A percentile compares a stretch with the other conserved stretches of the same genome.
Evolutionary conservation across 2,888 invertebrate species (phyloP).

Genomic region (Terebella lapidaria): DNA sequence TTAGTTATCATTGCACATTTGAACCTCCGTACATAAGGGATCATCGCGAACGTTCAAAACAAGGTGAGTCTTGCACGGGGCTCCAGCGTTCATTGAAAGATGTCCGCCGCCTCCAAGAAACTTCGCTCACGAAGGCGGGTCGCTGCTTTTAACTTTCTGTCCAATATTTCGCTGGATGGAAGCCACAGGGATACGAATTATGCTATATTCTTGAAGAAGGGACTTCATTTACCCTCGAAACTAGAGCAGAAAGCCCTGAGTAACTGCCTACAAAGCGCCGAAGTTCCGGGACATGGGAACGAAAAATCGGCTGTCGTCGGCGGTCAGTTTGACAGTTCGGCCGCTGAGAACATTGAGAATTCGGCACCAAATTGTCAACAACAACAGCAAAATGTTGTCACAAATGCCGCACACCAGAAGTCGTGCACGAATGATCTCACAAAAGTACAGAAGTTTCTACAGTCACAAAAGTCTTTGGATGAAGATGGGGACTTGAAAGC

Average conservation of each 20-base stretch:
- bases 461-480: too few relatives aligned
- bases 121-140: constrained; percentile 15
- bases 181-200: constrained; percentile 25
- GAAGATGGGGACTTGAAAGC: too few relatives aligned
- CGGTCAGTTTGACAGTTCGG: too few relatives aligned
- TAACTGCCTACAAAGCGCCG: background rate
- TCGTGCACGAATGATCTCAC: too few relatives aligned
- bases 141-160: constrained; percentile 25
- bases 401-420: too few relatives aligned
- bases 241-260: background rate
- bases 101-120: background rate
- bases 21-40: background rate
- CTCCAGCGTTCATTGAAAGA: background rate
- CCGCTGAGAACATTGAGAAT: background rate
- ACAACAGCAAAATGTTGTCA: too few relatives aligned
- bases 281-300: too few relatives aligned
- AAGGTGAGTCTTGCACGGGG: background rate
- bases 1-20: background rate
- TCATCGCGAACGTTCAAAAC: too few relatives aligned
- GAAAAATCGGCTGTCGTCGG: too few relatives aligned
- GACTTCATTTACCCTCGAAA: background rate
- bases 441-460: too few relatives aligned
- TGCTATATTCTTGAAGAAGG: constrained; percentile 11
- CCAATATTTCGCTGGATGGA: constrained; percentile 27
- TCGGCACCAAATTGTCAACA: too few relatives aligned